phyloP scores from a whole-genome alignment of 1,140 invertebrate genomes.

The Caenorhabditis elegans region WBcel235 BX284603.4:4508501-4509000 shows the following conservation, averaged over 20 bases:
- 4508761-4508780: no score
- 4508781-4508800: no score
- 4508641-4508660: not conserved
- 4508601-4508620: not conserved
- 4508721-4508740: no score
- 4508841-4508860: no score
- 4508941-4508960: not conserved
- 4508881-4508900: not conserved
- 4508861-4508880: no score
- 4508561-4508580: not conserved
- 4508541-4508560: not conserved
- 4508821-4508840: no score
- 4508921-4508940: not conserved
- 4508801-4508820: no score
- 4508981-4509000: constrained; percentile 1
- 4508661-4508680: no score
- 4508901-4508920: not conserved
- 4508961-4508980: not conserved
- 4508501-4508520: not conserved
- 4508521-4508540: constrained; percentile 14
- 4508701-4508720: no score
- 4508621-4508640: not conserved
- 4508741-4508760: no score
- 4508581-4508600: not conserved
- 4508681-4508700: no score